Conservation (phyloP, 2,888 invertebrate species). For the Drosophila testacea region DNA sequence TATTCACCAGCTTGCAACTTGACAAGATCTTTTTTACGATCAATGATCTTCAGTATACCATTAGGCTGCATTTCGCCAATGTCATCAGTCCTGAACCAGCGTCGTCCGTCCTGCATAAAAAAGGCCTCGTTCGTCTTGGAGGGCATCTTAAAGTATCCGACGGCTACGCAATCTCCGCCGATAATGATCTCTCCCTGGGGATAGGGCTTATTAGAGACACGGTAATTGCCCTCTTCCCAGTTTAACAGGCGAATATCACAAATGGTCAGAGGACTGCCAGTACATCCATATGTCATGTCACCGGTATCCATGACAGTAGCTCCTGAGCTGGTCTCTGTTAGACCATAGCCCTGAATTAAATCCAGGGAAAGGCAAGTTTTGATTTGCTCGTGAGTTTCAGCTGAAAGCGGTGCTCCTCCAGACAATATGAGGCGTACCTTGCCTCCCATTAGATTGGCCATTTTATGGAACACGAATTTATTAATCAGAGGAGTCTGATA, state of each 20-base stretch:
- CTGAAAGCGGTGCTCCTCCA: conserved; percentile 98
- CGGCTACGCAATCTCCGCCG: conserved; percentile 95
- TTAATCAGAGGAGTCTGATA: conserved; percentile 92
- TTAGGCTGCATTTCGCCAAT: conserved; percentile 97
- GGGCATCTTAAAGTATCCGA: conserved; percentile 96
- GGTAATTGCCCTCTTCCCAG: conserved; percentile 98
- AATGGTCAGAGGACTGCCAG: conserved; percentile 94
- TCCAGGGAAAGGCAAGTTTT: conserved; percentile 95
- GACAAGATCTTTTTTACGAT: conserved; percentile 99
- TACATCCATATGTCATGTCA: conserved; percentile 89
- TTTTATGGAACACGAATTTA: conserved; percentile 85
- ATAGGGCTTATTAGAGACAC: conserved; percentile 93
- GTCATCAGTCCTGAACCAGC: conserved; percentile 99
- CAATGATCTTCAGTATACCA: conserved; percentile 98
- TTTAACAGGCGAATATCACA: conserved; percentile 94
- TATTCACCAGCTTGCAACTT: conserved; percentile 99
- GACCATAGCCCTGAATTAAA: conserved; percentile 97
- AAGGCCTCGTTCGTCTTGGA: conserved; percentile 96
- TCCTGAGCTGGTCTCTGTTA: conserved; percentile 98
- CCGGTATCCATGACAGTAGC: conserved; percentile 92
- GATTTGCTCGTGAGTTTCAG: conserved; percentile 97
- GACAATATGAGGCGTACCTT: conserved; percentile 93
- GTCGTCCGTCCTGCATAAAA: conserved; percentile 91
- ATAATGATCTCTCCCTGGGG: conserved; percentile 94
- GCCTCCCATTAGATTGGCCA: conserved; percentile 93